Conservation (phyloP, 2,888 invertebrate genomes). For the Argyresthia goedartella region DNA sequence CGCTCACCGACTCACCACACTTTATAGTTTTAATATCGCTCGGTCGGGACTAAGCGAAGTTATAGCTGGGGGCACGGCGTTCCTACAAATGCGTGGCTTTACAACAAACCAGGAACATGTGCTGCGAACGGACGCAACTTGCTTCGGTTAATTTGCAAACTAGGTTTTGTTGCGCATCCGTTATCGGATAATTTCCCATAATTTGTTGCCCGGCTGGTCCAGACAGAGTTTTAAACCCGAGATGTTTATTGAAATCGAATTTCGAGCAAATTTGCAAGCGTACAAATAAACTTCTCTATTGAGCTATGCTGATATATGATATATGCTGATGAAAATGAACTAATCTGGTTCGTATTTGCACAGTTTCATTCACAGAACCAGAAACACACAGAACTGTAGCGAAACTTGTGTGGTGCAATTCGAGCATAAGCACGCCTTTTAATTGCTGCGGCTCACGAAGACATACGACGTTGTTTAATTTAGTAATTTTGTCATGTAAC, state of each 20-base stretch:
- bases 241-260: background rate
- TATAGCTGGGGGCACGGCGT: constrained; percentile 43
- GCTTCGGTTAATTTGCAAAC: constrained; percentile 24
- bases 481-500: too few relatives aligned
- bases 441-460: too few relatives aligned
- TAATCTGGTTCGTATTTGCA: too few relatives aligned
- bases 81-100: constrained; percentile 45
- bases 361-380: too few relatives aligned
- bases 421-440: too few relatives aligned
- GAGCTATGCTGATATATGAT: too few relatives aligned
- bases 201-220: constrained; percentile 1
- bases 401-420: too few relatives aligned
- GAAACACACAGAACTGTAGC: too few relatives aligned
- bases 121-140: constrained; percentile 23
- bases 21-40: constrained; percentile 68
- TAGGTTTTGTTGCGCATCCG: constrained; percentile 24
- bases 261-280: too few relatives aligned
- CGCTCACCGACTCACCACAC: constrained; percentile 32
- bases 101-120: constrained; percentile 23
- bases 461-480: too few relatives aligned
- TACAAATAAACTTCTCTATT: too few relatives aligned
- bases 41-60: constrained; percentile 42
- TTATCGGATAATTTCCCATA: constrained; percentile 15
- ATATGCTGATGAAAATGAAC: too few relatives aligned
- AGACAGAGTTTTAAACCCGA: background rate